Percentiles rank a stretch among this genome's conserved stretches.
These are phyloP conservation scores for Camelus dromedarius DNA, from an alignment of 2,113 vertebrate species.

Conservation along the genomic window DNA sequence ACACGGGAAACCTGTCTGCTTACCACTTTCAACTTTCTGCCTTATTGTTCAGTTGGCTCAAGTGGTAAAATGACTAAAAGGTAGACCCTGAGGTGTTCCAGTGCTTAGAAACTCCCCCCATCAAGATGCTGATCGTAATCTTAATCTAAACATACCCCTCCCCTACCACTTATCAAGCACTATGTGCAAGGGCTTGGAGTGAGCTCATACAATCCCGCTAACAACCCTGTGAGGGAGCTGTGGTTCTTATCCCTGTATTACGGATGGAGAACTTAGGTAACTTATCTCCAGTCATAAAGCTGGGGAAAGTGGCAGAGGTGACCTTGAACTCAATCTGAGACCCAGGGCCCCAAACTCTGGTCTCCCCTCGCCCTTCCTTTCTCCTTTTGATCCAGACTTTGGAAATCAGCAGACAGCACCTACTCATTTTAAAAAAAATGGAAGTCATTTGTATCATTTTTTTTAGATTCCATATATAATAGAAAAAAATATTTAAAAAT, in stretches of 20 bases:
- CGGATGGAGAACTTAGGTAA: background rate
- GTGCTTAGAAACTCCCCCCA: background rate
- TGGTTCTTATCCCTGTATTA: too few species aligned
- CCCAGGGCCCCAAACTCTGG: background rate
- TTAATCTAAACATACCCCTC: background rate
- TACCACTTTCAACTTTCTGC: background rate
- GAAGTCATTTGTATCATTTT: too few species aligned
- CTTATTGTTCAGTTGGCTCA: background rate
- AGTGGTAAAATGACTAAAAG: background rate
- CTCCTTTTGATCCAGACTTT: background rate
- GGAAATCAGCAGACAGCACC: background rate
- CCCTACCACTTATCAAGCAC: rapidly evolving
- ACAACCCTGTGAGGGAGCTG: rapidly evolving
- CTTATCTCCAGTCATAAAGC: background rate
- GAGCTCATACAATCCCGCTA: background rate
- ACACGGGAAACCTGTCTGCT: too few species aligned
- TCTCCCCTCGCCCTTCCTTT: background rate
- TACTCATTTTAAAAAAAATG: too few species aligned
- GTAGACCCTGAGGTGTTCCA: background rate
- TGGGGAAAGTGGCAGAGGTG: background rate
- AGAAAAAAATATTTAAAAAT: too few species aligned
- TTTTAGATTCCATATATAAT: too few species aligned
- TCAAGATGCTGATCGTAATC: background rate
- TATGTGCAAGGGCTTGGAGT: rapidly evolving
- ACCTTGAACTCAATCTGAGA: background rate